Evolutionary conservation across 2,888 invertebrate genomes (phyloP), one percentile per base, ranked within the genome.

Genomic region (Sinhomidia bicolor): DNA sequence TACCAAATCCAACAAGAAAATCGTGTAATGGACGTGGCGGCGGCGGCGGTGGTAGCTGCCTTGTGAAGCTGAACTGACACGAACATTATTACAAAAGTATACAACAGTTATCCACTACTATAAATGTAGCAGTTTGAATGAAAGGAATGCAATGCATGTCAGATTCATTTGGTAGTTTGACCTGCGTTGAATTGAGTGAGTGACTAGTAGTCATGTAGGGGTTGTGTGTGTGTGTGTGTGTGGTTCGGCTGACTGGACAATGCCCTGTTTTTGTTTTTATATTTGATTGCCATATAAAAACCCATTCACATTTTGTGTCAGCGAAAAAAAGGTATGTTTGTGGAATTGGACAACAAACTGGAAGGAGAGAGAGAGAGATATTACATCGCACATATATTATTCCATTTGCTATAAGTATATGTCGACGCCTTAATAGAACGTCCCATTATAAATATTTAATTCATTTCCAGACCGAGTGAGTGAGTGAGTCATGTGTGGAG

Each of bases 121-220:
- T 3, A 47, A 47, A 47, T 47, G 9, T 14, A 47, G n/a, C n/a
- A n/a, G n/a, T n/a, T 9, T 44, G 41, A 71, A 74, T 74, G 47
- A 74, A 74, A 74, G 47, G 74, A 74, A 74, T 74, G 65, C 65
- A 36, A 65, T 65, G 74, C 74, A 74, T 47, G 26, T 47, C 26
- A 23, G 47, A 74, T 74, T 20, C 74, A 74, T 74, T 74, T 74
- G 74, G 32, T 74, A 71, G 68, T 74, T 74, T 74, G 74, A 74
- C 47, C 74, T 26, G 26, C 47, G 47, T 47, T 74, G 68, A n/a
- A n/a, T n/a, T 32, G 60, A 32, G 65, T 65, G 65, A 74, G 47
- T 74, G 74, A 74, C 74, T 74, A 47, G 20, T 74, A 47, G 20
- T 44, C 17, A 71, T 71, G 26, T 44, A 12, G 20, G 68, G 44